Conservation (phyloP, 2,797 vertebrate species). For the Etheostoma nigrum region DNA sequence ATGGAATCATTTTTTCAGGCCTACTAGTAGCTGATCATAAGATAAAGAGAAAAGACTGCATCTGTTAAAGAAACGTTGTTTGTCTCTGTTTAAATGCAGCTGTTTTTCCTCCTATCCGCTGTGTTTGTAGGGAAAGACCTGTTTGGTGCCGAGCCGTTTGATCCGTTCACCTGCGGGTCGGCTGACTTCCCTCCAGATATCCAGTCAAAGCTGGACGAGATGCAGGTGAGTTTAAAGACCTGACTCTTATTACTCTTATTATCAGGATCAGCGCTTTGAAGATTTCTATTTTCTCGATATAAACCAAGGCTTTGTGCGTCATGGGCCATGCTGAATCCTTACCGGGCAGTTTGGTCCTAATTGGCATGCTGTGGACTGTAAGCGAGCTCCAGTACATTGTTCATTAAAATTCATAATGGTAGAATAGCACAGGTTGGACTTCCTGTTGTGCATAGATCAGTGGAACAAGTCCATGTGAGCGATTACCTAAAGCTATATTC, state of each 20-base stretch:
- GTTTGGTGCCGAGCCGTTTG: constrained; percentile 97
- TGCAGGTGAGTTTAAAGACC: constrained; percentile 90
- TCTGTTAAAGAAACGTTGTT: not conserved
- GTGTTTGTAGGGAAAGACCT: constrained; percentile 91
- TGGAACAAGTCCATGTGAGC: not conserved
- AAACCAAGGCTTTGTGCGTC: not conserved
- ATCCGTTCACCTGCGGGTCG: constrained; percentile 96
- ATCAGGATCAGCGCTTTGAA: constrained; percentile 7
- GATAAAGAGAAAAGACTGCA: too few relatives aligned
- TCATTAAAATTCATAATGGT: not conserved
- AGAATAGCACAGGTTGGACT: not conserved
- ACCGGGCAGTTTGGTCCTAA: constrained; percentile 2
- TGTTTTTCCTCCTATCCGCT: not conserved
- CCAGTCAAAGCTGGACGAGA: constrained; percentile 98
- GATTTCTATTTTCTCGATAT: not conserved
- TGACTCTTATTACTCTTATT: not conserved
- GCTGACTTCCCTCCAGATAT: constrained; percentile 98
- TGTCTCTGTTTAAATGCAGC: not conserved
- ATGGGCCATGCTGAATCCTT: not conserved
- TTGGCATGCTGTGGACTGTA: not conserved
- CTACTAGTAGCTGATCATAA: too few relatives aligned
- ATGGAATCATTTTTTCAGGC: too few relatives aligned
- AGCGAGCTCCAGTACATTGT: not conserved
- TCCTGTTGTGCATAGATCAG: not conserved
- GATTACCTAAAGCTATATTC: not conserved